Evolutionary conservation across 2,888 invertebrate species (phyloP).

Genomic region (Eilema sororculum): DNA sequence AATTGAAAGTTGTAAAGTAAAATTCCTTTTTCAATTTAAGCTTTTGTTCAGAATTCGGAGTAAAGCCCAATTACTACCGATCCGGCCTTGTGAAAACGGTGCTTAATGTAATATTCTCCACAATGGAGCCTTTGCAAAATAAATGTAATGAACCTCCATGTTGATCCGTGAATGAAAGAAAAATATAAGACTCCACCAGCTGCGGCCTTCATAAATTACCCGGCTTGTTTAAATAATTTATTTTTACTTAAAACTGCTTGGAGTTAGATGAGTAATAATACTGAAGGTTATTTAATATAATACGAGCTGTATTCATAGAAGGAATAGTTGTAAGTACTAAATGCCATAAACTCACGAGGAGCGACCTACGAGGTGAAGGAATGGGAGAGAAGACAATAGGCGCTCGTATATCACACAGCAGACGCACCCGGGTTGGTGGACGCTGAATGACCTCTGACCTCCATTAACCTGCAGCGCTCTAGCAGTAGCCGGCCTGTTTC

Average conservation of each 20-base stretch:
- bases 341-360: background rate
- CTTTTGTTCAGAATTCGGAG: constrained; percentile 20
- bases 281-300: background rate
- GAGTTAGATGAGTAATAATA: background rate
- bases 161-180: constrained; percentile 28
- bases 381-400: background rate
- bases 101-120: constrained; percentile 29
- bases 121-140: constrained; percentile 43
- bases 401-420: background rate
- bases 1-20: constrained; percentile 24
- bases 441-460: background rate
- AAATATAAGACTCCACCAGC: constrained; percentile 19
- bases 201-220: constrained; percentile 17
- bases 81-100: constrained; percentile 25
- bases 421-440: background rate
- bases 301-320: background rate
- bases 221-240: constrained; percentile 8
- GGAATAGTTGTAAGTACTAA: background rate
- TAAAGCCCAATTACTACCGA: constrained; percentile 30
- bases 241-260: background rate
- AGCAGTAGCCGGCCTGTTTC: too few species aligned
- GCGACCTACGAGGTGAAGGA: background rate
- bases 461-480: background rate
- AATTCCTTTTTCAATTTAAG: constrained; percentile 20
- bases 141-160: constrained; percentile 35